phyloP scores from a whole-genome alignment of 1,140 invertebrate genomes.

The Mesaphorura yosii region DNA sequence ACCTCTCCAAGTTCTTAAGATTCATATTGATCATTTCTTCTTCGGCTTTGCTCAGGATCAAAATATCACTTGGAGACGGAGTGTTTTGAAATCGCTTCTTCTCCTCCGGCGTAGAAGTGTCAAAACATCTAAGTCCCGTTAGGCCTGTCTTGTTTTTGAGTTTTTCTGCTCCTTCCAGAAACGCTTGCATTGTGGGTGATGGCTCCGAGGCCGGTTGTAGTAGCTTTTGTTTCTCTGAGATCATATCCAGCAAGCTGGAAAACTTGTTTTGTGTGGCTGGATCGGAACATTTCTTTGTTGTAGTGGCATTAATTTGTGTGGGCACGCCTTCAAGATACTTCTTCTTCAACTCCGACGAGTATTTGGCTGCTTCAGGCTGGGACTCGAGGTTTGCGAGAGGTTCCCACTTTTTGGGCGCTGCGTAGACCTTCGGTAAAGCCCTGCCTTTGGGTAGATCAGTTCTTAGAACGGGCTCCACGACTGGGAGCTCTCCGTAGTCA shows the following conservation, averaged over 20 bases:
- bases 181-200: slow-evolving; percentile 60
- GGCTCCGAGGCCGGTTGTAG: slow-evolving; percentile 64
- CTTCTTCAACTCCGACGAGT: slow-evolving; percentile 71
- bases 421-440: slow-evolving; percentile 16
- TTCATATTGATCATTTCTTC: slow-evolving; percentile 18
- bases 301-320: background rate
- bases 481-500: slow-evolving; percentile 7
- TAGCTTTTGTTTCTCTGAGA: slow-evolving; percentile 77
- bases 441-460: slow-evolving; percentile 6
- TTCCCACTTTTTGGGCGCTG: slow-evolving; percentile 29
- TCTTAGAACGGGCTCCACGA: slow-evolving; percentile 23
- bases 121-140: background rate
- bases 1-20: slow-evolving; percentile 27
- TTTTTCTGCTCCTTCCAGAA: slow-evolving; percentile 46
- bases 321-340: slow-evolving; percentile 52
- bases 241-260: slow-evolving; percentile 66
- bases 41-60: background rate
- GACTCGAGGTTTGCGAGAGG: slow-evolving; percentile 1
- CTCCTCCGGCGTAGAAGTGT: too few relatives aligned
- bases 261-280: slow-evolving; percentile 56
- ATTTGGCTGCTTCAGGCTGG: slow-evolving; percentile 60
- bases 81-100: background rate
- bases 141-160: slow-evolving; percentile 30
- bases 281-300: slow-evolving; percentile 14
- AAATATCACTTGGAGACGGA: background rate